phyloP scores from a whole-genome alignment of 2,888 invertebrate genomes.

The Galeruca laticollis region DNA sequence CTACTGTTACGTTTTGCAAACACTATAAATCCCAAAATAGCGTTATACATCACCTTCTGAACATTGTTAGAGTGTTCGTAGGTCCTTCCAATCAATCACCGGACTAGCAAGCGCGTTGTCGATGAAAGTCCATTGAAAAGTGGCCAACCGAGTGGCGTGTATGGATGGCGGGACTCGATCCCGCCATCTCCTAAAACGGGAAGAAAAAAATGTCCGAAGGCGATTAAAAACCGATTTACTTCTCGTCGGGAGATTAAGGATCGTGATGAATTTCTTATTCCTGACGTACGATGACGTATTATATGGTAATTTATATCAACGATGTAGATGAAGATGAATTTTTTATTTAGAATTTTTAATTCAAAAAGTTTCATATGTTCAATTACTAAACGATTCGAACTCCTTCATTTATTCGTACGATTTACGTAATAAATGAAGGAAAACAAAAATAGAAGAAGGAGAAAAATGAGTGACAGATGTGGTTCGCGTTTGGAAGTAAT shows the following conservation, averaged over 20 bases:
- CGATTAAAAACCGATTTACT: conserved; percentile 43
- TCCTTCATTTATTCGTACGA: not conserved
- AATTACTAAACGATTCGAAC: no score
- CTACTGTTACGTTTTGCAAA: not conserved
- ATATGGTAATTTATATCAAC: not conserved
- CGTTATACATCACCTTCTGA: conserved; percentile 3
- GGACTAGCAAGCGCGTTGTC: conserved; percentile 43
- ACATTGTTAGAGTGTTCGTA: conserved; percentile 14
- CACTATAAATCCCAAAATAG: not conserved
- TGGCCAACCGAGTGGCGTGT: conserved; percentile 62
- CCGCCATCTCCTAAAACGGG: conserved; percentile 17
- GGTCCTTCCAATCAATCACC: conserved; percentile 58
- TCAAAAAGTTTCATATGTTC: no score
- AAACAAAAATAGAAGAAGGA: not conserved
- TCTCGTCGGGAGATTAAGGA: conserved; percentile 14
- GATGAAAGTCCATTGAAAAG: conserved; percentile 58
- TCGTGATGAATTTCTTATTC: conserved; percentile 6
- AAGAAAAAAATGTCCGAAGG: conserved; percentile 34
- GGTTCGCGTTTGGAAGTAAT: conserved; percentile 7
- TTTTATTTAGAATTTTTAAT: no score
- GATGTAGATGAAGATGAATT: no score
- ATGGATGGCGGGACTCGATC: conserved; percentile 37
- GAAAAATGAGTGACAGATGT: conserved; percentile 24
- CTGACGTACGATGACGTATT: conserved; percentile 1
- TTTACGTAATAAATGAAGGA: not conserved